Conservation (phyloP, 2,113 vertebrate genomes). For the Acanthochromis polyacanthus region DNA sequence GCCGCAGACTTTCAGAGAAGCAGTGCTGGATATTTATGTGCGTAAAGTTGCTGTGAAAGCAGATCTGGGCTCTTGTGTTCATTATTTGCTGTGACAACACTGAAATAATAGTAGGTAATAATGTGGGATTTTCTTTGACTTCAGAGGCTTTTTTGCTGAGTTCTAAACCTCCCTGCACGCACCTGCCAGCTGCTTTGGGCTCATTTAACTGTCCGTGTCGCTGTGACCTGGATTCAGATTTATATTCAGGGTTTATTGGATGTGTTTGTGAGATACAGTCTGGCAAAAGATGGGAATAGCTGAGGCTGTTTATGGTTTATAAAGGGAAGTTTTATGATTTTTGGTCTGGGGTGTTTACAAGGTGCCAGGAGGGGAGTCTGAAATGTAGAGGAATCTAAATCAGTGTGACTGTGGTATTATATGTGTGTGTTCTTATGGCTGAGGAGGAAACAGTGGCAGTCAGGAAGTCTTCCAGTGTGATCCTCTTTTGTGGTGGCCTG, state of each 20-base stretch:
- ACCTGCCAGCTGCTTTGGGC: constrained; percentile 66
- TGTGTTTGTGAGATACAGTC: constrained; percentile 10
- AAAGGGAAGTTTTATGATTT: constrained; percentile 39
- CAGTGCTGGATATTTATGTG: background rate
- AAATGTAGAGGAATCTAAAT: constrained; percentile 32
- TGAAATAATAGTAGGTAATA: constrained; percentile 53
- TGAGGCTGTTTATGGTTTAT: constrained; percentile 28
- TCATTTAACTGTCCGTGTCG: constrained; percentile 31
- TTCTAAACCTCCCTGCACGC: constrained; percentile 40
- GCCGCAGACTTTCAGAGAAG: background rate
- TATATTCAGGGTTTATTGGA: constrained; percentile 33
- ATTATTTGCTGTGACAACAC: constrained; percentile 73
- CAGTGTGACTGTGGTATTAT: background rate
- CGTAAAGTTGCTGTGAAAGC: constrained; percentile 20
- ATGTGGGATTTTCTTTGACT: constrained; percentile 64
- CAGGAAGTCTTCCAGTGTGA: constrained; percentile 45
- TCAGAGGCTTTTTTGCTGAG: constrained; percentile 37
- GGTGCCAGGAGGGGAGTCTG: constrained; percentile 31
- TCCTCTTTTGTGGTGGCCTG: constrained; percentile 47
- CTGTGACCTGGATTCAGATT: constrained; percentile 23
- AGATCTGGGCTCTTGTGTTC: constrained; percentile 34
- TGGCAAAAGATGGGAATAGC: background rate
- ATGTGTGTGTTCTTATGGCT: constrained; percentile 12
- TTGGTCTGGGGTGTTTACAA: constrained; percentile 41
- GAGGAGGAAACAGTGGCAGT: constrained; percentile 43